phyloP scores from a whole-genome alignment of 1,140 invertebrate genomes.

The Bombus breviceps region DNA sequence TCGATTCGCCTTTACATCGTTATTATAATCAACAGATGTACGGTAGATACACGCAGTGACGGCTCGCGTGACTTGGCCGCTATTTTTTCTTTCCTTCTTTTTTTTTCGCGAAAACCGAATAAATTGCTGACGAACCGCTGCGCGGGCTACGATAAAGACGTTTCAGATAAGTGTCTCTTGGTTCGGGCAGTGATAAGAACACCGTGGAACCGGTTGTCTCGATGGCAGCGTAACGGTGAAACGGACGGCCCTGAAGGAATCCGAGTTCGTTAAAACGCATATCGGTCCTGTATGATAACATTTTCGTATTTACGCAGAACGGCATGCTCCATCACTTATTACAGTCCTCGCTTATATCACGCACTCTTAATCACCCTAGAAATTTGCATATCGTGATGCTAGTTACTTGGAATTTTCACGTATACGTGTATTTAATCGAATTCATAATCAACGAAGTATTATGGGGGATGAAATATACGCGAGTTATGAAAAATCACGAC shows the following conservation, averaged over 20 bases:
- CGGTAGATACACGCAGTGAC: too few species aligned
- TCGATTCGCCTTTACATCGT: neutral
- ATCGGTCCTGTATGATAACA: slow-evolving; percentile 13
- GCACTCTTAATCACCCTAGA: neutral
- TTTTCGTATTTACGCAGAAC: slow-evolving; percentile 1
- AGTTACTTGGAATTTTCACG: slow-evolving; percentile 6
- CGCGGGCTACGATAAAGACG: slow-evolving; percentile 3
- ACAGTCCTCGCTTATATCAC: neutral
- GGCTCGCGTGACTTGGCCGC: neutral
- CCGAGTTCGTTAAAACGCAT: slow-evolving; percentile 40
- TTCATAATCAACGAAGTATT: neutral
- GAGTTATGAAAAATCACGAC: neutral
- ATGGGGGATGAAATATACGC: too few species aligned
- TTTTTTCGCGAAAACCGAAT: slow-evolving; percentile 7
- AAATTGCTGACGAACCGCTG: slow-evolving; percentile 21
- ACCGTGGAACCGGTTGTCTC: slow-evolving; percentile 31
- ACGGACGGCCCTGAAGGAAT: slow-evolving; percentile 18
- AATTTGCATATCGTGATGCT: slow-evolving; percentile 7
- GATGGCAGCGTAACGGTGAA: slow-evolving; percentile 18
- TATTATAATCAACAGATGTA: slow-evolving; percentile 8
- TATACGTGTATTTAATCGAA: neutral
- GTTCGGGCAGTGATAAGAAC: slow-evolving; percentile 26
- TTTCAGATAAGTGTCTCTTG: slow-evolving; percentile 24
- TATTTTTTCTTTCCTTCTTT: neutral
- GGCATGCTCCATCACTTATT: neutral